These are phyloP conservation scores for Calidris pygmaea DNA, from an alignment of 2,113 vertebrate genomes.

Conservation along the genomic window DNA sequence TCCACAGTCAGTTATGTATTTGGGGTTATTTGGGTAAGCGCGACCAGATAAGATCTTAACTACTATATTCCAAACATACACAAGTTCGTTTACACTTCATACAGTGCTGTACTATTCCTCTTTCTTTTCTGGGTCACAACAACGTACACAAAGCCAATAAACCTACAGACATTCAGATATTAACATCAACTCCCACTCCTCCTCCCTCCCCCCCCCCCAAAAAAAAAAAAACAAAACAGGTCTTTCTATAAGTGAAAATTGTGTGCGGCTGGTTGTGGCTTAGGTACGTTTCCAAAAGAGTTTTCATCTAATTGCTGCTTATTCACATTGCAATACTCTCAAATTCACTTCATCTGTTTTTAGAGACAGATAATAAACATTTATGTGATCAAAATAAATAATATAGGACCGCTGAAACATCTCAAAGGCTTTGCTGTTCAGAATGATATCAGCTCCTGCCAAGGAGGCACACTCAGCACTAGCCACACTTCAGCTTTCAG, in stretches of 20 bases:
- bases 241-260: neutral
- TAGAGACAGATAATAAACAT: slow-evolving; percentile 28
- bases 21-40: neutral
- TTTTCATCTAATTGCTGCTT: neutral
- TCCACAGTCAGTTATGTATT: neutral
- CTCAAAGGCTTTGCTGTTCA: neutral
- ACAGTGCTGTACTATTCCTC: neutral
- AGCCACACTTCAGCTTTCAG: slow-evolving; percentile 2
- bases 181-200: rapidly evolving
- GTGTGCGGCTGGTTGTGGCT: neutral
- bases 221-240: neutral
- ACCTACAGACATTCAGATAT: neutral
- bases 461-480: neutral
- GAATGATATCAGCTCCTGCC: neutral
- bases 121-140: neutral
- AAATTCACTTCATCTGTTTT: neutral
- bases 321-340: neutral
- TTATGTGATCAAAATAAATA: slow-evolving; percentile 44
- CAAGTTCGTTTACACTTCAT: neutral
- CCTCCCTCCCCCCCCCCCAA: no score
- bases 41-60: neutral
- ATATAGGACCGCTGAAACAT: slow-evolving; percentile 23
- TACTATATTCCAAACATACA: neutral
- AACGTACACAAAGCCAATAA: neutral
- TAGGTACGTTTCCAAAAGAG: neutral